phyloP scores from a whole-genome alignment of 2,888 invertebrate genomes.

The Habroteleia sp. region DNA sequence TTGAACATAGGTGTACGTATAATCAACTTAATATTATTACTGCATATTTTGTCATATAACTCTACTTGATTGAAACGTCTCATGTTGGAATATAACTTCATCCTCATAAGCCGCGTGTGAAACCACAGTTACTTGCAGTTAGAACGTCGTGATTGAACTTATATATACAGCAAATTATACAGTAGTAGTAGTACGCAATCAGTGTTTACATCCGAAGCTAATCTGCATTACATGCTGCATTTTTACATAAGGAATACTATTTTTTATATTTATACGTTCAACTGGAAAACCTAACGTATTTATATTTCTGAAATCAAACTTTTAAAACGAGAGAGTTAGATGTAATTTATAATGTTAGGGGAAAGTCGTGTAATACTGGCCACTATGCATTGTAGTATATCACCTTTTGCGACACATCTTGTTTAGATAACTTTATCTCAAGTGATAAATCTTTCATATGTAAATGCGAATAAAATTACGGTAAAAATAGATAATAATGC shows the following conservation, averaged over 20 bases:
- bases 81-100: slow-evolving; percentile 26
- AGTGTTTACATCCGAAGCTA: slow-evolving; percentile 27
- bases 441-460: too few relatives aligned
- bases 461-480: too few relatives aligned
- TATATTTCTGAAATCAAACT: too few relatives aligned
- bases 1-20: background rate
- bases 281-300: too few relatives aligned
- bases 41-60: slow-evolving; percentile 15
- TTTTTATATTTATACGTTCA: too few relatives aligned
- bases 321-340: too few relatives aligned
- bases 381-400: too few relatives aligned
- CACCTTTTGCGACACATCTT: too few relatives aligned
- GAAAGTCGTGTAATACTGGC: too few relatives aligned
- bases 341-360: too few relatives aligned
- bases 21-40: slow-evolving; percentile 16
- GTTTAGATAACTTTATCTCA: too few relatives aligned
- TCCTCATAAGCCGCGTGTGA: slow-evolving; percentile 31
- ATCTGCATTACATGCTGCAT: slow-evolving; percentile 13
- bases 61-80: slow-evolving; percentile 27
- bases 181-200: slow-evolving; percentile 16
- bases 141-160: slow-evolving; percentile 31
- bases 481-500: too few relatives aligned
- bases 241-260: slow-evolving; percentile 1
- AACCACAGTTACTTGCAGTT: slow-evolving; percentile 30
- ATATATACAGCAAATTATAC: slow-evolving; percentile 37